Evolutionary conservation across 2,797 vertebrate species (phyloP), one percentile per base, ranked within the genome.

Genomic region (Rhabdophis nuchalis): DNA sequence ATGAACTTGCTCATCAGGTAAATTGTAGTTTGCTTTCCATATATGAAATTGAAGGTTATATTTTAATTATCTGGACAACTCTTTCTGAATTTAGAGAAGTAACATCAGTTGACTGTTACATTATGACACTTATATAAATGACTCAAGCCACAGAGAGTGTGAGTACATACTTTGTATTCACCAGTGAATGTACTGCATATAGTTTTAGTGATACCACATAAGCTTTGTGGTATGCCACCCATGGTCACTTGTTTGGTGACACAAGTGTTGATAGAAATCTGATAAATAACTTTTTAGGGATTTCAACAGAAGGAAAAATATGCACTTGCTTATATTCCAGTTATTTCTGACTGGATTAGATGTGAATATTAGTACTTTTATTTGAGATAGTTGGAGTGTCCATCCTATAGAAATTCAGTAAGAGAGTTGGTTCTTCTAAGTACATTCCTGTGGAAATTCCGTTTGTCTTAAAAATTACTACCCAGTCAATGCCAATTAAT

Each of bases 1-100:
- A 99, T 23, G 99, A 99, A 95, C 98, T 99, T 0, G 99, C 99
- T 50, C 98, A 99, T 94, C 99, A 99, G 98, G 99, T 98, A 95
- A 52, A 52, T 85, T 56, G 41, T 58, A n/a, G 12, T 8, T 60
- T 54, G 86, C n/a, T 20, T 92, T 89, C 85, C 36, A 32, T 60
- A 25, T 16, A 58, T 87, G 85, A 77, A 87, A 36, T 57, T 87
- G 9, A 50, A 4, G 14, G 2, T 20, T 68, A 10, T 16, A 27
- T 86, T 86, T 72, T 86, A 36, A 46, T 52, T 12, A 36, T 85
- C n/a, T 41, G 20, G n/a, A 57, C 20, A 86, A 58, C 1, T 27
- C 0, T 3, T n/a, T 91, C 54, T 82, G 36, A 82, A 88, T 2
- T 23, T 52, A 57, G 23, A 91, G 53, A 27, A 27, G 18, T 61